Evolutionary conservation across 2,888 invertebrate genomes (phyloP), one percentile per base, ranked within the genome.

Genomic region (Phyllotreta striolata): DNA sequence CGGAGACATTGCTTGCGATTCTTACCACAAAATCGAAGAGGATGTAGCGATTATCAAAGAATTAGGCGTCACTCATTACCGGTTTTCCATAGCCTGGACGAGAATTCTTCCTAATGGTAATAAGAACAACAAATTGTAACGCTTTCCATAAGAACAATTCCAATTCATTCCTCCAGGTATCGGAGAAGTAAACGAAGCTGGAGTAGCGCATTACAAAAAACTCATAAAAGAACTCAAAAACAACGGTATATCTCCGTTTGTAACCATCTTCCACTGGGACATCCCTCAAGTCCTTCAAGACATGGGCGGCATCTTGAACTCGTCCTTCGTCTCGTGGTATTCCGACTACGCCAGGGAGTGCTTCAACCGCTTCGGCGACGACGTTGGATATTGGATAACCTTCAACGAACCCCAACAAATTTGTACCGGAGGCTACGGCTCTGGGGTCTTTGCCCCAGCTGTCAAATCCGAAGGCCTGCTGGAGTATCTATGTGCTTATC

Each of bases 1-100:
- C 62, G 89, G 85, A 0, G 88, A 90, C 72, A 79, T 88, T 0
- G 86, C 90, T 0, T 86, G 87, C 59, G 88, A 90, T 76, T 89
- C 89, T 24, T 91, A 89, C 77, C 86, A 89, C 78, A 84, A 82
- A 71, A 87, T 85, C 77, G 83, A 83, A 71, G 85, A 87, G 44
- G 91, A 91, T 70, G 85, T 89, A 0, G 74, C 79, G 34, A 76
- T 89, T 47, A 72, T 90, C 62, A 84, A 83, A 63, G 76, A 84
- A 24, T 77, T 90, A 0, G 87, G 87, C 0, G 84, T 86, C 3
- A 71, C 81, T 52, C 83, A 83, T 74, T 88, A 88, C 77, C 80
- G 88, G 63, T 70, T 74, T 63, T 73, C 73, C 0, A 39, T 76
- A 56, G 68, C 77, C 4, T 76, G 76, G 75, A 63, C 72, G 9